Base-by-base conservation (phyloP, 2,888 invertebrate species). In the Drosophila greeni region DNA sequence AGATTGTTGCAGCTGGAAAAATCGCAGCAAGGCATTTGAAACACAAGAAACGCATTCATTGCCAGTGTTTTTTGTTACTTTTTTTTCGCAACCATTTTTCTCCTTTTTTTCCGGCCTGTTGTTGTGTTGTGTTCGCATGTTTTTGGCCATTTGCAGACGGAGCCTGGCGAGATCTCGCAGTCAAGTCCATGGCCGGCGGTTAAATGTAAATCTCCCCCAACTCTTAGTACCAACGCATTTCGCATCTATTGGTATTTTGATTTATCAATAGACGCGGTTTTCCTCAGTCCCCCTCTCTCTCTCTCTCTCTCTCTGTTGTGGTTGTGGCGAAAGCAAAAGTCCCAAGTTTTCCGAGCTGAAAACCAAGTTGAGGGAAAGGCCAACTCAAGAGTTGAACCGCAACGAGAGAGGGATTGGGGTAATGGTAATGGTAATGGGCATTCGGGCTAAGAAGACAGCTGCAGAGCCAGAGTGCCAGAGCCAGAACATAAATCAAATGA, bases 401-500 rank as follows among this genome's bases (percentile, higher is more conserved):
- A 43, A 33, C n/a, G 16, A 18, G 47, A 29, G 49, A 26, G 47
- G 26, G 9, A 37, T 24, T 24, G 43, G 55, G 36, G 58, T 37
- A 23, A 20, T 16, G 59, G 61, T 14, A 55, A 36, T 52, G 52
- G 56, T 36, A 53, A 60, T 60, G 60, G 60, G 61, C 52, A 48
- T 49, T 53, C 45, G 45, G 55, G 52, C 69, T 49, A 54, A 65
- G 49, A 64, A 64, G 70, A 53, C 66, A 53, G 65, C 67, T 67
- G 67, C 56, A 69, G 37, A 69, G 42, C 51, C 54, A 39, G 20
- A 58, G 42, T 55, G 49, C 56, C 51, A 56, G 40, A 71, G 45
- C 14, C 31, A 47, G 66, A 76, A 74, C 86, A 85, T 85, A 85
- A 85, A 85, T 85, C 85, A 85, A 85, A 85, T 79, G 79, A 59